Evolutionary conservation across 2,797 vertebrate species (phyloP).

Genomic region (Chloroceryle inda): DNA sequence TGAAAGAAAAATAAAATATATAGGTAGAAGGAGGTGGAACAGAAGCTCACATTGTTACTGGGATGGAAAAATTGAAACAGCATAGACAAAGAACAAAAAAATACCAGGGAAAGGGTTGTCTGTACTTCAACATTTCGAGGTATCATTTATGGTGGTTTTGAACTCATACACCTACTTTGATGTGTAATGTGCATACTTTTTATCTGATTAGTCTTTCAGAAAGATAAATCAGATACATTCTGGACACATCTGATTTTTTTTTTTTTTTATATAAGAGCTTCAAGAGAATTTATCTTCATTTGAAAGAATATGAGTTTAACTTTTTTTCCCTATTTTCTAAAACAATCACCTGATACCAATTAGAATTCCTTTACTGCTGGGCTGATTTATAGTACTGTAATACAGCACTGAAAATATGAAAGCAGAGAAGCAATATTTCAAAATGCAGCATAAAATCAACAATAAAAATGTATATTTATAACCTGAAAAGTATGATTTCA

Average conservation of each 20-base stretch:
- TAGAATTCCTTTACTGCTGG: constrained; percentile 82
- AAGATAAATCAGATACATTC: constrained; percentile 72
- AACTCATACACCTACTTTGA: constrained; percentile 29
- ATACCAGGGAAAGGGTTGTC: not conserved
- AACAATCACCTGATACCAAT: constrained; percentile 86
- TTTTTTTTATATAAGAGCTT: constrained; percentile 20
- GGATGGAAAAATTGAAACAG: constrained; percentile 4
- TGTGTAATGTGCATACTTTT: constrained; percentile 38
- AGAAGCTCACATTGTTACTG: not conserved
- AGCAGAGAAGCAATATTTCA: constrained; percentile 89
- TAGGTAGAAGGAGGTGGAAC: not conserved
- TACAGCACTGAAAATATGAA: constrained; percentile 87
- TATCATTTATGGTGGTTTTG: constrained; percentile 13
- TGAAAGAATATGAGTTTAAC: constrained; percentile 74
- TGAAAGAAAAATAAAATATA: not conserved
- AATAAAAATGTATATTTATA: constrained; percentile 90
- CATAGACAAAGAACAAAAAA: not conserved
- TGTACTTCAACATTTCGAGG: not conserved
- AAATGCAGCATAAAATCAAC: constrained; percentile 87
- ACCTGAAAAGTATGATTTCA: constrained; percentile 89
- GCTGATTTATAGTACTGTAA: constrained; percentile 86
- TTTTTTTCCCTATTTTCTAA: constrained; percentile 61
- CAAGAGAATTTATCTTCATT: constrained; percentile 70
- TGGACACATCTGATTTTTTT: constrained; percentile 22
- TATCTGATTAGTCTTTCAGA: constrained; percentile 67